Evolutionary conservation across 1,140 invertebrate species (phyloP), one percentile per base, ranked within the genome.

Genomic region (Plutomurus gul): DNA sequence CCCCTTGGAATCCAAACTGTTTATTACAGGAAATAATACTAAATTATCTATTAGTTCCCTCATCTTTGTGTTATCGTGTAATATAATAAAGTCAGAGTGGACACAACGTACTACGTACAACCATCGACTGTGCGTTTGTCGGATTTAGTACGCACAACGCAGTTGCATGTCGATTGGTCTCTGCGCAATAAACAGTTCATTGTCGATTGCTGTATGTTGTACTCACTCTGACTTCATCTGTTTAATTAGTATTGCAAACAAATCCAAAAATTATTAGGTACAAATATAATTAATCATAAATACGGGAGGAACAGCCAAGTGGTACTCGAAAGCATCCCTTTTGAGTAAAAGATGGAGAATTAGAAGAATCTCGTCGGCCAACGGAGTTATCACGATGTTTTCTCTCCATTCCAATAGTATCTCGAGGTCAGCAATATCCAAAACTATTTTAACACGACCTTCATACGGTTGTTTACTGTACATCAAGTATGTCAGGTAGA

Each of bases 401-500:
- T 16, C 3, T 30, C 25, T 30, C 70, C 77, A 78, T 56, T 40
- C 13, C 20, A 43, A 13, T 22, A 70, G 47, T 43, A 22, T 20
- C 10, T 27, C 22, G 6, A 60, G 11, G 27, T 78, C 71, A 18
- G 22, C 1, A 8, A 40, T 5, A 20, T 40, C 47, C 46, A 78
- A 33, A 30, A 18, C 43, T 56, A 78, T 78, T 20, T 60, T 73
- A n/a, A 40, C 13, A 16, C 49, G 71, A 6, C 49, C 71, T 22
- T 27, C 22, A 20, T 36, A 16, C 1, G 77, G 71, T 16, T 78
- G 77, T 22, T 78, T 78, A 16, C 18, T 49, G 71, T 56, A 78
- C 70, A 74, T 56, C 16, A 70, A 51, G 46, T 78, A 78, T 1
- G 71, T 39, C 20, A 78, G 20, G 30, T 56, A 78, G 10, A 78